A percentile compares a stretch with the other conserved stretches of the same genome.
Evolutionary conservation across 2,888 invertebrate species (phyloP).

Genomic region (Melanophora roralis): DNA sequence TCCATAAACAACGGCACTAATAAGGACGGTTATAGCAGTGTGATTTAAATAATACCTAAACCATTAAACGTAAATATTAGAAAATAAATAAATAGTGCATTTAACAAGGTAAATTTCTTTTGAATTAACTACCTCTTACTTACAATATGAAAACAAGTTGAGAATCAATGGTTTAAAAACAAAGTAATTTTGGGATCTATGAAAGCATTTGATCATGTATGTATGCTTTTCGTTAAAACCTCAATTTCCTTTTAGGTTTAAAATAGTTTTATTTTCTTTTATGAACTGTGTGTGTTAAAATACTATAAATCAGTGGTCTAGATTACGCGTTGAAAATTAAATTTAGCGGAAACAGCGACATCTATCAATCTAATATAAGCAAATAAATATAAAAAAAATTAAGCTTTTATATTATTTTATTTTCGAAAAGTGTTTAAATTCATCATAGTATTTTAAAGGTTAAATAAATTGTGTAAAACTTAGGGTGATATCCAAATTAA

Average conservation of each 20-base stretch:
- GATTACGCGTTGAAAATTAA: constrained; percentile 30
- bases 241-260: constrained; percentile 33
- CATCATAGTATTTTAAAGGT: background rate
- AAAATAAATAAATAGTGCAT: too few relatives aligned
- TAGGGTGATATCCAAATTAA: background rate
- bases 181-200: background rate
- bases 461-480: background rate
- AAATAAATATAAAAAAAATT: background rate
- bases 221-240: constrained; percentile 34
- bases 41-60: too few relatives aligned
- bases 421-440: background rate
- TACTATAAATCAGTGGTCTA: constrained; percentile 37
- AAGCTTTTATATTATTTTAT: background rate
- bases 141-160: too few relatives aligned
- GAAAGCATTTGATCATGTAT: constrained; percentile 13
- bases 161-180: too few relatives aligned
- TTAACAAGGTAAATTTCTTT: too few relatives aligned
- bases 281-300: constrained; percentile 1
- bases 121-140: too few relatives aligned
- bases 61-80: too few relatives aligned
- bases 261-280: background rate
- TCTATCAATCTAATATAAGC: constrained; percentile 20
- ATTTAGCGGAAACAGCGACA: constrained; percentile 30
- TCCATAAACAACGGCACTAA: too few relatives aligned
- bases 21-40: too few relatives aligned